Conservation (phyloP, 2,888 invertebrate genomes). For the Pseudococcus jackbeardsleyi region DNA sequence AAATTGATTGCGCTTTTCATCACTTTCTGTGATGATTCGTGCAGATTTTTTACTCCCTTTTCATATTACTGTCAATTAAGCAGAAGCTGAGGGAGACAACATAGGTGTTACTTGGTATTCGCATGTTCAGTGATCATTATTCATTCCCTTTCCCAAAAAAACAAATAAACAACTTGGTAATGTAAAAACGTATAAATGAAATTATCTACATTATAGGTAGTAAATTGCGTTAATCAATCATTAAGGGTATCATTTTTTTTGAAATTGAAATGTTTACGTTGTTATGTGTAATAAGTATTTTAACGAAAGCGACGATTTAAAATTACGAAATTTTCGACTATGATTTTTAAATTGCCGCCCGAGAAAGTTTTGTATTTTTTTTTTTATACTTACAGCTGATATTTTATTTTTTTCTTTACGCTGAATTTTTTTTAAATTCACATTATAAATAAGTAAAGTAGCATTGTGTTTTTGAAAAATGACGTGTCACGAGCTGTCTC, state of each 20-base stretch:
- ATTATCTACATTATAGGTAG: not conserved
- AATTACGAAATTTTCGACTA: not conserved
- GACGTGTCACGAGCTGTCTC: not conserved
- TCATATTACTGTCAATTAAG: not conserved
- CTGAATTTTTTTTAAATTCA: not conserved
- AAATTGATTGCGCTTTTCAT: no score
- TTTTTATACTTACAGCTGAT: slow-evolving; percentile 22
- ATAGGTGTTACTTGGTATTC: not conserved
- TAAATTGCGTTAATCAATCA: slow-evolving; percentile 11
- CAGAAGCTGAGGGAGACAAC: not conserved
- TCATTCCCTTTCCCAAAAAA: not conserved
- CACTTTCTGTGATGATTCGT: no score
- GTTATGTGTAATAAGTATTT: not conserved
- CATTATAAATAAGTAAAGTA: not conserved
- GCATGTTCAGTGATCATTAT: no score
- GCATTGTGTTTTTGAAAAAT: not conserved
- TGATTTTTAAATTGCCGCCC: slow-evolving; percentile 4
- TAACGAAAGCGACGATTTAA: slow-evolving; percentile 13
- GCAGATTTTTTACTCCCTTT: no score
- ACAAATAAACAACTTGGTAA: not conserved
- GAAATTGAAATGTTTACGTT: not conserved
- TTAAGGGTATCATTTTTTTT: slow-evolving; percentile 16
- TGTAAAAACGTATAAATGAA: not conserved
- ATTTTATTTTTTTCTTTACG: not conserved
- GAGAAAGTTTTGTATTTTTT: slow-evolving; percentile 24